Evolutionary conservation across 2,888 invertebrate genomes (phyloP).

Genomic region (Lamellibrachia columna): DNA sequence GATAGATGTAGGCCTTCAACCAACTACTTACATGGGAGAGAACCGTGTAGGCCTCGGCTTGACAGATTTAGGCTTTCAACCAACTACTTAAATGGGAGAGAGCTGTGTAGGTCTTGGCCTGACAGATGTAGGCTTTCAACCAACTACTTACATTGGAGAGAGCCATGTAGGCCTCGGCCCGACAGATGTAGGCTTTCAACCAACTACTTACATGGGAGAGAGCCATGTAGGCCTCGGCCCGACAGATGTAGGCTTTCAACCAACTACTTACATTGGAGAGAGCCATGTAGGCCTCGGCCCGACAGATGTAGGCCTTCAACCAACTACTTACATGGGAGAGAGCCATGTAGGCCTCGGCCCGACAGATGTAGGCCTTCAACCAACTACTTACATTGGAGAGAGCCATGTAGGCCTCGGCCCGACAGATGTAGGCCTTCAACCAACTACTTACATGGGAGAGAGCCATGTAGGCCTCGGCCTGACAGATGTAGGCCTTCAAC

Average conservation of each 20-base stretch:
- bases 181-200: no score
- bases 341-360: neutral
- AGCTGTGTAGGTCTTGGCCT: neutral
- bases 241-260: no score
- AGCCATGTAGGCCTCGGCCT: neutral
- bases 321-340: no score
- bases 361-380: no score
- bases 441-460: neutral
- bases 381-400: no score
- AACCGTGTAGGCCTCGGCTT: neutral
- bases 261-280: no score
- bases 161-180: neutral
- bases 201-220: neutral
- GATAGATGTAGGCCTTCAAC: no score
- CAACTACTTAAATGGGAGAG: neutral
- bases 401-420: neutral
- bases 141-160: neutral
- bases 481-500: neutral
- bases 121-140: neutral
- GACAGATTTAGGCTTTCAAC: neutral
- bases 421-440: neutral
- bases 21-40: no score
- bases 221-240: no score
- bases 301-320: no score
- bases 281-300: no score